phyloP scores from a whole-genome alignment of 2,888 invertebrate species.

The Hydrotaea diabolus region DNA sequence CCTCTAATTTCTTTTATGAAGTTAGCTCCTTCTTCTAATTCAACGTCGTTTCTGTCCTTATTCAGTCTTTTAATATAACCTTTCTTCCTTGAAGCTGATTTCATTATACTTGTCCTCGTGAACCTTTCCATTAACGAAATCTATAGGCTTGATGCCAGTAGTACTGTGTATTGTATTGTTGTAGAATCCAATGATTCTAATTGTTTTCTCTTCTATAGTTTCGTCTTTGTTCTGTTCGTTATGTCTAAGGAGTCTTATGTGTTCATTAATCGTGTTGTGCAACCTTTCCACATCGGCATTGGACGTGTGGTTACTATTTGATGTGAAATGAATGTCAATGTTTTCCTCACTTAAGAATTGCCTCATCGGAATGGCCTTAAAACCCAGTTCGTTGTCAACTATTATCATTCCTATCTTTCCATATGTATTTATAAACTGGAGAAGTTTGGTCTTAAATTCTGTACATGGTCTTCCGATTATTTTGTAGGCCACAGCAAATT shows the following conservation, averaged over 20 bases:
- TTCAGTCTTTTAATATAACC: constrained; percentile 55
- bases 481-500: constrained; percentile 39
- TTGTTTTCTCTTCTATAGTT: constrained; percentile 66
- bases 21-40: constrained; percentile 50
- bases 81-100: constrained; percentile 59
- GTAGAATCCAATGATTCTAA: constrained; percentile 65
- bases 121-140: constrained; percentile 65
- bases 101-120: constrained; percentile 49
- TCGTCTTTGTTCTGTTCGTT: constrained; percentile 58
- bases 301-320: constrained; percentile 61
- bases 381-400: constrained; percentile 65
- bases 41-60: constrained; percentile 47
- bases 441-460: neutral
- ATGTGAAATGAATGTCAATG: constrained; percentile 63
- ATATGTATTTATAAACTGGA: constrained; percentile 41
- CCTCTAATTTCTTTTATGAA: constrained; percentile 54
- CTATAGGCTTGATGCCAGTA: constrained; percentile 61
- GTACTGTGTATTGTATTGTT: constrained; percentile 66
- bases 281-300: constrained; percentile 65
- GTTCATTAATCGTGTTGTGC: constrained; percentile 68
- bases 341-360: constrained; percentile 58
- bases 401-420: constrained; percentile 61
- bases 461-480: constrained; percentile 49
- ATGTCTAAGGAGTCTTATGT: constrained; percentile 64
- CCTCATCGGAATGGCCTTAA: constrained; percentile 64